These are phyloP conservation scores for Alligator sinensis DNA, from an alignment of 2,113 vertebrate genomes.

Conservation along the genomic window DNA sequence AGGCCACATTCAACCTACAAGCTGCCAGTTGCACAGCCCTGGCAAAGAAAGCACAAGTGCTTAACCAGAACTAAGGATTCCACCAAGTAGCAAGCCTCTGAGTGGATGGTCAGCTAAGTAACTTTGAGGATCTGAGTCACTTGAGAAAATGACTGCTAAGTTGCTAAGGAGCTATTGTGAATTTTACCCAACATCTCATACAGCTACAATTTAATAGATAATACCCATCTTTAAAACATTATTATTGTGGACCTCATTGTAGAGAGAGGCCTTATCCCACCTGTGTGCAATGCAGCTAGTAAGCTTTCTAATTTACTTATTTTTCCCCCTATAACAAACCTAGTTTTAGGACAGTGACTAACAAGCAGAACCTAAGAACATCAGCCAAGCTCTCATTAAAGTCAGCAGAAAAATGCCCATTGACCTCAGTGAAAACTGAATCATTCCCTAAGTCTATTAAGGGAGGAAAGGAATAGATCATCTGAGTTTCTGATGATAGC, in stretches of 20 bases:
- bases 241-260: not conserved
- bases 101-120: too few species aligned
- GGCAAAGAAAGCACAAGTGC: too few species aligned
- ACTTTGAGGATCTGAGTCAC: not conserved
- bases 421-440: not conserved
- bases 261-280: not conserved
- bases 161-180: not conserved
- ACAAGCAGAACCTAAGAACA: not conserved
- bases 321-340: not conserved
- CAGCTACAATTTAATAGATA: not conserved
- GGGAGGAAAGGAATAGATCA: not conserved
- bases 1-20: too few species aligned
- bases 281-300: not conserved
- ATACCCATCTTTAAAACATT: not conserved
- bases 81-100: too few species aligned
- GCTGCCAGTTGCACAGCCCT: too few species aligned
- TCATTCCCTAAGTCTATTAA: not conserved
- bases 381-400: not conserved
- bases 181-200: not conserved
- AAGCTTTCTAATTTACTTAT: not conserved
- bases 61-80: too few species aligned
- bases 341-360: not conserved
- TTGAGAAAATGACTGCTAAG: not conserved
- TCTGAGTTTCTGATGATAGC: not conserved
- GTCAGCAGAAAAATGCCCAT: not conserved